A percentile compares a stretch with the other conserved stretches of the same genome.
Conservation (phyloP, 2,113 vertebrate species). For the Arothron firmamentum region DNA sequence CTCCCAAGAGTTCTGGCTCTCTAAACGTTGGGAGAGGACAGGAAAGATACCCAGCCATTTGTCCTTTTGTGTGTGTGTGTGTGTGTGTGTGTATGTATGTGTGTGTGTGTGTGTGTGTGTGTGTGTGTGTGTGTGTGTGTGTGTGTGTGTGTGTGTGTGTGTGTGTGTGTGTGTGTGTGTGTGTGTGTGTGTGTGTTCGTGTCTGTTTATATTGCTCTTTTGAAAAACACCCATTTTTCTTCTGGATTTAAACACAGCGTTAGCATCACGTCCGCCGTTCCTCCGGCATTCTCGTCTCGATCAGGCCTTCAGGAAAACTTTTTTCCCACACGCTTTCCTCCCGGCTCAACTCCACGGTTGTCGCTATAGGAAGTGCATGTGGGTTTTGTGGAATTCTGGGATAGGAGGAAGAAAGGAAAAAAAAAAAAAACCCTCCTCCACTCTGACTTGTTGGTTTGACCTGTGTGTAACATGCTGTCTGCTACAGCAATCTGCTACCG, state of each 20-base stretch:
- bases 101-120: too few species aligned
- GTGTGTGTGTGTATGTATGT: background rate
- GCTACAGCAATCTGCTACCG: conserved; percentile 50
- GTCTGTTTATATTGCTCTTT: conserved; percentile 1
- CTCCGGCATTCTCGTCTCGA: background rate
- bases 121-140: background rate
- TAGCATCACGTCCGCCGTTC: conserved; percentile 10
- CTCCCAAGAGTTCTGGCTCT: conserved; percentile 50
- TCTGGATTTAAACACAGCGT: conserved; percentile 29
- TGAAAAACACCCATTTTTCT: conserved; percentile 47
- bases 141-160: background rate
- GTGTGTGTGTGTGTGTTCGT: too few species aligned
- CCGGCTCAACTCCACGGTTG: conserved; percentile 48
- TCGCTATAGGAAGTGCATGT: conserved; percentile 67
- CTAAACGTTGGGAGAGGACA: conserved; percentile 26
- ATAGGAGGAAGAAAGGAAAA: conserved; percentile 56
- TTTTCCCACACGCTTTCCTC: conserved; percentile 15
- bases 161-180: background rate
- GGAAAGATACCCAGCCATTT: conserved; percentile 43
- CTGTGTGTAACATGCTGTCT: conserved; percentile 64
- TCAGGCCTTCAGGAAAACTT: background rate
- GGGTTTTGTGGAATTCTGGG: conserved; percentile 70
- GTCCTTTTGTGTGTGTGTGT: background rate
- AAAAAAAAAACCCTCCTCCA: conserved; percentile 33
- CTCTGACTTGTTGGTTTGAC: conserved; percentile 63